Evolutionary conservation across 2,888 invertebrate species (phyloP).

Genomic region (Flexamia atlantica): DNA sequence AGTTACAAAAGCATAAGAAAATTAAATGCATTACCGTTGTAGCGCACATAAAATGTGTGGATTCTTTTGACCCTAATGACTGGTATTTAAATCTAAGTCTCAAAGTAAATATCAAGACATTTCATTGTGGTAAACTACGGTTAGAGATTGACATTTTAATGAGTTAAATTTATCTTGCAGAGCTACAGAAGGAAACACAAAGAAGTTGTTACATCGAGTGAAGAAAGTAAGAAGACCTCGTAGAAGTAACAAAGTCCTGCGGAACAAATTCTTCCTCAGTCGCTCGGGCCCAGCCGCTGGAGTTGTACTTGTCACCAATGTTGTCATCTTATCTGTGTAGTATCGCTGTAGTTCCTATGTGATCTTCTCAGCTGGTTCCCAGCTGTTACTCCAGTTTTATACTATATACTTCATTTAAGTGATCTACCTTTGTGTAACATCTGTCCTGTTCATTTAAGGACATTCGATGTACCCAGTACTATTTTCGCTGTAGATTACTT

Average conservation of each 20-base stretch:
- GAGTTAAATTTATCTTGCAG: slow-evolving; percentile 18
- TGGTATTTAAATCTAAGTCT: too few species aligned
- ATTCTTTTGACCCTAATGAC: too few species aligned
- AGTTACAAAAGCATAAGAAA: too few species aligned
- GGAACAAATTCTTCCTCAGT: background rate
- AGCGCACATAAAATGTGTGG: too few species aligned
- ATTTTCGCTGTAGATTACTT: background rate
- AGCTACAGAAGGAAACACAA: slow-evolving; percentile 42
- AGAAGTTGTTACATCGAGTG: slow-evolving; percentile 1
- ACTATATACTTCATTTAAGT: background rate
- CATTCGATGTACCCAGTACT: background rate
- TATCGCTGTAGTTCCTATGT: slow-evolving; percentile 37
- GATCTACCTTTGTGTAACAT: background rate
- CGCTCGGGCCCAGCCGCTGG: background rate
- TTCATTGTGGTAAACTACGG: too few species aligned
- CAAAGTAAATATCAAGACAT: too few species aligned
- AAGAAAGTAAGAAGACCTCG: slow-evolving; percentile 29
- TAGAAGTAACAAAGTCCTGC: background rate
- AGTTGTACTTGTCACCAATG: background rate
- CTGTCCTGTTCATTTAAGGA: background rate
- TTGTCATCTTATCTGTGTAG: slow-evolving; percentile 4
- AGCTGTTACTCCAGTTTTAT: background rate
- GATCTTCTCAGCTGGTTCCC: slow-evolving; percentile 21
- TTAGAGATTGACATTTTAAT: too few species aligned
- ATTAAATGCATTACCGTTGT: too few species aligned